These are phyloP conservation scores for Amblyopsis rosae DNA, from an alignment of 2,113 vertebrate genomes.

Conservation along the genomic window DNA sequence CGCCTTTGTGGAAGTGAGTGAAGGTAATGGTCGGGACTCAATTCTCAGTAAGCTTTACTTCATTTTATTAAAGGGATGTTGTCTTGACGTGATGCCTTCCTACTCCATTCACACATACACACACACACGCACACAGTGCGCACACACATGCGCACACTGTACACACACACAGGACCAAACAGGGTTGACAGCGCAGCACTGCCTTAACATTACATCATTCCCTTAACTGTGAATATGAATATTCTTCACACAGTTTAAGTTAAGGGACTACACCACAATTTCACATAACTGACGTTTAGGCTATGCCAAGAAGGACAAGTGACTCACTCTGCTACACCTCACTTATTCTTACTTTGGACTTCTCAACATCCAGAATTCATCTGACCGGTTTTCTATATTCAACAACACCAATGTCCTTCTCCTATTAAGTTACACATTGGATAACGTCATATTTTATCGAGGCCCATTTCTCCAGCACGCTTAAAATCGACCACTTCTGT, in stretches of 20 bases:
- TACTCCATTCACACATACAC: constrained; percentile 65
- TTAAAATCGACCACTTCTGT: not conserved
- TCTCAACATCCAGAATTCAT: not conserved
- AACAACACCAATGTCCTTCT: not conserved
- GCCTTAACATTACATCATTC: constrained; percentile 54
- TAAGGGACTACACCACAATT: not conserved
- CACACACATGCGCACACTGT: constrained; percentile 18
- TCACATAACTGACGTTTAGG: not conserved
- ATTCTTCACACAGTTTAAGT: constrained; percentile 1
- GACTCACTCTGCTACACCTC: not conserved
- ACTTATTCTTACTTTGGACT: not conserved
- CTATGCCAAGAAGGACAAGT: not conserved
- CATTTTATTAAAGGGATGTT: constrained; percentile 66
- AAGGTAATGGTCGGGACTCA: not conserved
- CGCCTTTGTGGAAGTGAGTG: constrained; percentile 21
- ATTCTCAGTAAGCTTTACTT: constrained; percentile 35
- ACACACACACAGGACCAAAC: constrained; percentile 21
- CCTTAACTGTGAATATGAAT: constrained; percentile 2
- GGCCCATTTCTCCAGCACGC: not conserved
- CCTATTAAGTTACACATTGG: not conserved
- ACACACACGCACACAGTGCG: constrained; percentile 13
- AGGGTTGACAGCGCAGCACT: constrained; percentile 33
- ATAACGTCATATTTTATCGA: not conserved
- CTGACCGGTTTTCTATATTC: not conserved
- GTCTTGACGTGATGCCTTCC: constrained; percentile 68